phyloP scores from a whole-genome alignment of 23 tunicate genomes.

The Corella eumyota region DNA sequence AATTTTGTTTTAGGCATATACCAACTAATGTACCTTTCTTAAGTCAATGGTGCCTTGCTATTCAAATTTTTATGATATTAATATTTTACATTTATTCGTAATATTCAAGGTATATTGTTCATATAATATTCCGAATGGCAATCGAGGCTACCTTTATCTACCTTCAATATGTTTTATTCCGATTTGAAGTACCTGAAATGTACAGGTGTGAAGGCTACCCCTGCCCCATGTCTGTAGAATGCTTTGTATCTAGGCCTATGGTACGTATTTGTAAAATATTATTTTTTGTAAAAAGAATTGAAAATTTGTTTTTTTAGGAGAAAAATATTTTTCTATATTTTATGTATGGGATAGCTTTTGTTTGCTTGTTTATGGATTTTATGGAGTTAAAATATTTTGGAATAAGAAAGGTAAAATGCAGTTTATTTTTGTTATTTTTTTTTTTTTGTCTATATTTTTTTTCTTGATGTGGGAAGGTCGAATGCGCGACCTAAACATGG shows the following conservation, averaged over 20 bases:
- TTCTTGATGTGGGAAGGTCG: no score
- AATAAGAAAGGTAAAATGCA: constrained; percentile 24
- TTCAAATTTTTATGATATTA: background rate
- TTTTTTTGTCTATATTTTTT: background rate
- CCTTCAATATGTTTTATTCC: constrained; percentile 39
- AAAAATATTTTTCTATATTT: constrained; percentile 34
- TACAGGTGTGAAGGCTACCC: constrained; percentile 43
- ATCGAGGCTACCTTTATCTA: constrained; percentile 28
- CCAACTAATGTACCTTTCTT: no score
- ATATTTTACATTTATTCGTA: background rate
- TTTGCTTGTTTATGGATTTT: constrained; percentile 30
- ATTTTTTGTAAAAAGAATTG: background rate
- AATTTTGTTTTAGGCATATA: no score
- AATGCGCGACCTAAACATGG: no score
- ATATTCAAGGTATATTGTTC: constrained; percentile 36
- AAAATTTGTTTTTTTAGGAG: constrained; percentile 18
- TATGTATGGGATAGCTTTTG: constrained; percentile 29
- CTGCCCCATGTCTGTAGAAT: constrained; percentile 39
- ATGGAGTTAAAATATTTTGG: constrained; percentile 36
- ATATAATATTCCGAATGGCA: constrained; percentile 40
- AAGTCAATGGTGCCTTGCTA: no score
- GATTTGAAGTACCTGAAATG: constrained; percentile 37
- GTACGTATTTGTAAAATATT: constrained; percentile 3
- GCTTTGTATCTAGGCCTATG: constrained; percentile 56
- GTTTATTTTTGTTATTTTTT: background rate